Evolutionary conservation across 2,888 invertebrate genomes (phyloP).

Genomic region (Leucoma salicis): DNA sequence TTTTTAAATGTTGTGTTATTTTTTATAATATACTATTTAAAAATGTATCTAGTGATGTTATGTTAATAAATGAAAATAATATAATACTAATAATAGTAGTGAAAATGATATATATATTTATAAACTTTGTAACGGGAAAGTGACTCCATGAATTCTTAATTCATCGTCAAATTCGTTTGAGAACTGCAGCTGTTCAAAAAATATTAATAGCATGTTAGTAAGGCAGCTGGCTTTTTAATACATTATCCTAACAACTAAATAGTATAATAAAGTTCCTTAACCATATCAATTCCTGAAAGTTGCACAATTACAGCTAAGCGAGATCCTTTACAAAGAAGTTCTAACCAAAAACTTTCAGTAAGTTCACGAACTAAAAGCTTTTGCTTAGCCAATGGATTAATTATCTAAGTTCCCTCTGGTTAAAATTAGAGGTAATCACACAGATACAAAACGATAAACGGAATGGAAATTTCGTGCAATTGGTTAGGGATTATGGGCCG

Average conservation of each 20-base stretch:
- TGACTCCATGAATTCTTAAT: too few relatives aligned
- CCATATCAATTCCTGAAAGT: constrained; percentile 18
- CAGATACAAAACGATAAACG: constrained; percentile 6
- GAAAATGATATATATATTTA: too few relatives aligned
- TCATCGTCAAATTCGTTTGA: too few relatives aligned
- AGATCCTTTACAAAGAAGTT: constrained; percentile 14
- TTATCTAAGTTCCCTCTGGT: constrained; percentile 6
- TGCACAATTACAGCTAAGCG: constrained; percentile 5
- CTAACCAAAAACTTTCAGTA: constrained; percentile 16
- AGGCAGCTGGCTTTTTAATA: too few relatives aligned
- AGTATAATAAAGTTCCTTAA: constrained; percentile 17
- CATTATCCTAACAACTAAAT: constrained; percentile 11
- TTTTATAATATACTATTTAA: too few relatives aligned
- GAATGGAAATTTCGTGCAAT: constrained; percentile 10
- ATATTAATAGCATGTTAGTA: too few relatives aligned
- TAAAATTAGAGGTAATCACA: constrained; percentile 4
- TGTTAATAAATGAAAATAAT: too few relatives aligned
- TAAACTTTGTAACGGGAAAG: too few relatives aligned
- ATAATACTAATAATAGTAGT: too few relatives aligned
- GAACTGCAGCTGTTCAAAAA: too few relatives aligned
- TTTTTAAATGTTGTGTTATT: too few relatives aligned
- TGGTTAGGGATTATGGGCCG: constrained; percentile 17
- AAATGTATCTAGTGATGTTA: too few relatives aligned
- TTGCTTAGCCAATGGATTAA: constrained; percentile 14
- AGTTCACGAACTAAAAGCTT: constrained; percentile 10